Conservation (phyloP, 2,797 vertebrate species). For the Cynopterus sphinx region DNA sequence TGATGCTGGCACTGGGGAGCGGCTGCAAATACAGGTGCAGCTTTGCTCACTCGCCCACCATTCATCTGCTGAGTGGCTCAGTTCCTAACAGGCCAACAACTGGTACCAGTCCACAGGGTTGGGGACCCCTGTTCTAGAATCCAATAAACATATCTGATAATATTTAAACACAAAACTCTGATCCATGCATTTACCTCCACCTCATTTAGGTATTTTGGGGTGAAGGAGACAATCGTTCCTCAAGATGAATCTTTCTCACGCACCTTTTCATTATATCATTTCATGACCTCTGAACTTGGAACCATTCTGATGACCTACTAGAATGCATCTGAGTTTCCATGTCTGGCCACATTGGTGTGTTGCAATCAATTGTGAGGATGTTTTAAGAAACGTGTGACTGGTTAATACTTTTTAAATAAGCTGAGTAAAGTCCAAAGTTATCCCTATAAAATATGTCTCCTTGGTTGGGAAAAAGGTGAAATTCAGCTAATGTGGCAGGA, state of each 20-base stretch:
- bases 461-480: not conserved
- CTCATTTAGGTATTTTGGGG: not conserved
- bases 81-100: too few relatives aligned
- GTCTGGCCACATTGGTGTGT: not conserved
- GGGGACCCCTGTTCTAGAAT: not conserved
- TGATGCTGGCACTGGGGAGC: too few relatives aligned
- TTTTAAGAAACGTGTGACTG: not conserved
- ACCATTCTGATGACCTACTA: not conserved
- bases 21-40: too few relatives aligned
- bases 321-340: not conserved
- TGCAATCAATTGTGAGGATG: not conserved
- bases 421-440: not conserved
- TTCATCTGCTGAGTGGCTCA: too few relatives aligned
- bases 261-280: not conserved
- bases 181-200: not conserved
- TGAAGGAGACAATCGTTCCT: not conserved
- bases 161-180: not conserved
- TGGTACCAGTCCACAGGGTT: too few relatives aligned
- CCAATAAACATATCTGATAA: not conserved
- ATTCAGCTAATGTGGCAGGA: not conserved
- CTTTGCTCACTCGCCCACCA: too few relatives aligned
- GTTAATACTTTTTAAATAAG: constrained; percentile 17
- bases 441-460: not conserved
- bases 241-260: not conserved
- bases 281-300: constrained; percentile 10